Evolutionary conservation across 2,888 invertebrate species (phyloP), one percentile per base, ranked within the genome.

Genomic region (Nephrotoma appendiculata): DNA sequence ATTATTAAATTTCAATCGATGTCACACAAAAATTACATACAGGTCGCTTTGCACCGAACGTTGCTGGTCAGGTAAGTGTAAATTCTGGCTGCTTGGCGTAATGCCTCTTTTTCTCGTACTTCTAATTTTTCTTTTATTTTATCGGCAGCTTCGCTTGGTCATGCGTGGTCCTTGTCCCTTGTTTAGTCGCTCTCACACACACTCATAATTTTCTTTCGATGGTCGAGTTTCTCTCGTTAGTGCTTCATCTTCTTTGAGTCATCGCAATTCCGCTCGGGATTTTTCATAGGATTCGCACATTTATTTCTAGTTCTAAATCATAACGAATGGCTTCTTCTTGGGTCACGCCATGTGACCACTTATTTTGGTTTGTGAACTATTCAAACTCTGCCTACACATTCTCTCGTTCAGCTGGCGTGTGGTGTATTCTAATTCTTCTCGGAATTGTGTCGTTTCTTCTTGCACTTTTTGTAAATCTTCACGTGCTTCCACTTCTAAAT

Each of bases 301-400:
- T 96, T 89, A 98, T 98, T 90, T 98, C 98, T 84, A 96, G 93
- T 92, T 98, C 98, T 86, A 97, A 93, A 90, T 97, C 96, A 89
- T 97, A 94, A 89, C 97, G 93, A 0, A 96, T 95, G 89, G 96
- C 94, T 92, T 98, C 98, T 90, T 98, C 98, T 90, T 97, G 97
- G 86, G 96, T 95, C 90, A 97, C 97, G 90, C 98, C 98, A 88
- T 97, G 95, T 6, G 95, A 95, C 11, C 95, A 95, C 96, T 96
- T 11, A 96, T 95, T 92, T 98, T 98, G 88, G 94, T 95, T 89
- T 95, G 94, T 90, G 97, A 97, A 87, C 96, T 95, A 92, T 97
- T 97, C 97, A 89, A 95, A 94, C 90, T 98, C 98, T 31, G 96
- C 95, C 87, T 96, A 94, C 83, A 96, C 91, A 89, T 97, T 97